These are phyloP conservation scores for Diglossa cyanea DNA, from an alignment of 2,797 vertebrate species.

Conservation along the genomic window DNA sequence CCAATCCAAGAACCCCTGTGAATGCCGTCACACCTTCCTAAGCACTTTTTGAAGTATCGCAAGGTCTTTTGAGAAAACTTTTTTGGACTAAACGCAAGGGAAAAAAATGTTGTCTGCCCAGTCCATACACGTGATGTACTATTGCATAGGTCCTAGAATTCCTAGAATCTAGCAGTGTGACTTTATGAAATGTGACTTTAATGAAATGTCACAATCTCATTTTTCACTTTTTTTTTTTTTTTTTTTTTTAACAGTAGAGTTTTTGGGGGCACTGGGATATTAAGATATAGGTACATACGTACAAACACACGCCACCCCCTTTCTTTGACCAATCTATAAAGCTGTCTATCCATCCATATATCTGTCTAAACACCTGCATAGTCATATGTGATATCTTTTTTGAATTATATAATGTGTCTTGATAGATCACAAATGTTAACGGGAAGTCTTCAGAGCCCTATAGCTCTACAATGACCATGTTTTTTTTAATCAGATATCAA, in stretches of 20 bases:
- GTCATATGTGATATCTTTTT: background rate
- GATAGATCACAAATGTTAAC: background rate
- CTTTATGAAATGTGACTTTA: background rate
- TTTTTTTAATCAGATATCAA: background rate
- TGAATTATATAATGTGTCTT: background rate
- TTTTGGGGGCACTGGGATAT: background rate
- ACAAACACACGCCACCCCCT: background rate
- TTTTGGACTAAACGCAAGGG: background rate
- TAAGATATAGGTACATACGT: fast-evolving
- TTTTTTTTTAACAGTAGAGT: background rate
- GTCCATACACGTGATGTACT: background rate
- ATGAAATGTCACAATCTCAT: background rate
- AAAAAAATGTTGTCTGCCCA: background rate
- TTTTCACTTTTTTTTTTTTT: too few species aligned
- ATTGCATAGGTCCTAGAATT: background rate
- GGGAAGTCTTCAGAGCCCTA: background rate
- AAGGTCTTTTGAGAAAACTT: background rate
- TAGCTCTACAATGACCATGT: background rate
- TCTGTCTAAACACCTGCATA: background rate
- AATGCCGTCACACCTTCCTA: background rate
- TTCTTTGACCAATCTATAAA: background rate
- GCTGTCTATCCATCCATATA: background rate
- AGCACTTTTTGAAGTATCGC: background rate
- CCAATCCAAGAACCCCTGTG: too few species aligned
- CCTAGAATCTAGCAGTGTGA: background rate